Evolutionary conservation across 2,888 invertebrate species (phyloP).

Genomic region (Melieria omissa): DNA sequence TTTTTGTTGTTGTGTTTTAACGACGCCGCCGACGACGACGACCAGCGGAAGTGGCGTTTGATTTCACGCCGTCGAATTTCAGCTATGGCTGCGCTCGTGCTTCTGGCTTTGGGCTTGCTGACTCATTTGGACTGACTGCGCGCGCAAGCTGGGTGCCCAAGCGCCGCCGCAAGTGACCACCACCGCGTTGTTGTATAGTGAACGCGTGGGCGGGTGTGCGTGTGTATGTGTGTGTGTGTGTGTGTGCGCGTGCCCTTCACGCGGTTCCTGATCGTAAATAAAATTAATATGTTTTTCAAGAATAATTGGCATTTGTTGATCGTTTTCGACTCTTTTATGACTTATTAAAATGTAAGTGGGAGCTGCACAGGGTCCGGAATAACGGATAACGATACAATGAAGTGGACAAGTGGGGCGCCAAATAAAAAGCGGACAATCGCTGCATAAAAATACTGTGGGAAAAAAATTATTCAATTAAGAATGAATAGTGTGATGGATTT

Average conservation of each 20-base stretch:
- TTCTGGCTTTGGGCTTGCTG: not conserved
- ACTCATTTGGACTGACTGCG: constrained; percentile 7
- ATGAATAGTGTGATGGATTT: no score
- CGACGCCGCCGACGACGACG: constrained; percentile 12
- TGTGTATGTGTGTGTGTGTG: not conserved
- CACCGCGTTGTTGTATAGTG: no score
- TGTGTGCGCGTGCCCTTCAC: constrained; percentile 2
- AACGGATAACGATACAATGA: no score
- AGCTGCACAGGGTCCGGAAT: no score
- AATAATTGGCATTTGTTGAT: no score
- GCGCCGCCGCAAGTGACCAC: not conserved
- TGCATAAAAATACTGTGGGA: no score
- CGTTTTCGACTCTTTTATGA: no score
- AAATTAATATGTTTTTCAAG: not conserved
- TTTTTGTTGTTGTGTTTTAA: constrained; percentile 13
- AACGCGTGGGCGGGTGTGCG: no score
- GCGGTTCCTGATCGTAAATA: not conserved
- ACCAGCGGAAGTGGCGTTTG: constrained; percentile 26
- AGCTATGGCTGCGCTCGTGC: not conserved
- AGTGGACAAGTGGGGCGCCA: no score
- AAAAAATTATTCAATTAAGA: no score
- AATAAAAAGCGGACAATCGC: no score
- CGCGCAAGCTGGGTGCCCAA: not conserved
- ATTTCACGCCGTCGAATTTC: constrained; percentile 24
- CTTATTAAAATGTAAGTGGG: no score